These are phyloP conservation scores for Agyllia agylla DNA, from an alignment of 2,888 invertebrate genomes.

Conservation along the genomic window DNA sequence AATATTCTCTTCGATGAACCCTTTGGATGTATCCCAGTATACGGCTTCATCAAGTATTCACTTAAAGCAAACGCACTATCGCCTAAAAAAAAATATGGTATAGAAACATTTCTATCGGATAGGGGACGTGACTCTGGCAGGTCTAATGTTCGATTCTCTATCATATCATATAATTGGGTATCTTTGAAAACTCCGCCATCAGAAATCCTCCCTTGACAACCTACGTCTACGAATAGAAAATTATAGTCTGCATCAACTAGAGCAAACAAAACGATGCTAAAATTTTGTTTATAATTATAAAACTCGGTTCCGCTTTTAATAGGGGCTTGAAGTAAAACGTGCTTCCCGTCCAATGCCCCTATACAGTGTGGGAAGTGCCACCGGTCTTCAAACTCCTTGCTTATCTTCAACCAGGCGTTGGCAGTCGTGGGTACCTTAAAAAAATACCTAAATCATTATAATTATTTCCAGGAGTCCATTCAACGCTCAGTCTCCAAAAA, in stretches of 20 bases:
- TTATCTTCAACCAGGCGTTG: conserved; percentile 23
- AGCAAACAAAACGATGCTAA: conserved; percentile 66
- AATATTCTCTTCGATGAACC: conserved; percentile 60
- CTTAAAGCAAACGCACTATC: conserved; percentile 65
- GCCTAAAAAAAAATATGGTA: conserved; percentile 66
- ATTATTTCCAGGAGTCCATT: neutral
- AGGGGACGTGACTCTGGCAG: conserved; percentile 31
- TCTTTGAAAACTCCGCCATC: conserved; percentile 62
- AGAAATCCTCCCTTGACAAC: neutral
- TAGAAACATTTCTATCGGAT: conserved; percentile 47
- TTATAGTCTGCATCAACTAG: conserved; percentile 67
- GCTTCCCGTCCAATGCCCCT: conserved; percentile 69
- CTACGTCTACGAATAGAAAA: conserved; percentile 31
- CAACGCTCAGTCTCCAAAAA: neutral
- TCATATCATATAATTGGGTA: conserved; percentile 40
- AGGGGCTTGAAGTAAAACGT: conserved; percentile 61
- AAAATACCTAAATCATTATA: conserved; percentile 16
- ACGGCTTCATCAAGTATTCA: conserved; percentile 67
- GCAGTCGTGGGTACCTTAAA: conserved; percentile 21
- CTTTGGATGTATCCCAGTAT: conserved; percentile 58
- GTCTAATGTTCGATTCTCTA: conserved; percentile 43
- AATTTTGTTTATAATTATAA: conserved; percentile 79
- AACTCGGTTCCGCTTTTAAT: conserved; percentile 58
- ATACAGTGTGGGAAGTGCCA: conserved; percentile 65
- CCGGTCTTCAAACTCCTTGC: conserved; percentile 46